Evolutionary conservation across 1,140 invertebrate species (phyloP).

Genomic region (Himalopsyche phryganea): DNA sequence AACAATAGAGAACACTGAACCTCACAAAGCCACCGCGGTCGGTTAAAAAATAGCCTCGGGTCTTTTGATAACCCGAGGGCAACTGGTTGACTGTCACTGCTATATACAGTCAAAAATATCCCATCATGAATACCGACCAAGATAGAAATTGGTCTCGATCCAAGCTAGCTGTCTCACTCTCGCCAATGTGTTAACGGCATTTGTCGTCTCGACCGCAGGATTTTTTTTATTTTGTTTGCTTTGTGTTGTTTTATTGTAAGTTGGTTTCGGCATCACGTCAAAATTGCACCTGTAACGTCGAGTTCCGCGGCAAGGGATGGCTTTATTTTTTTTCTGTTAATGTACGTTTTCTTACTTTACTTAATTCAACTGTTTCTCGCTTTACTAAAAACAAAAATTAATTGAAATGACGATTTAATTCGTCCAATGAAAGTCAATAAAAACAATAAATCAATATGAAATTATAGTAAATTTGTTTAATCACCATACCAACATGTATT

Average conservation of each 20-base stretch:
- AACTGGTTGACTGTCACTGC: not conserved
- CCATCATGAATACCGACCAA: not conserved
- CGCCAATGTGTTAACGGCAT: constrained; percentile 10
- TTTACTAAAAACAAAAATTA: too few relatives aligned
- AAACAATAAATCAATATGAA: too few relatives aligned
- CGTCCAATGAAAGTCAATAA: too few relatives aligned
- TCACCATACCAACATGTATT: too few relatives aligned
- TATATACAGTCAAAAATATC: constrained; percentile 7
- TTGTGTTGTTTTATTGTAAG: constrained; percentile 34
- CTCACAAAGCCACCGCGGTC: too few relatives aligned
- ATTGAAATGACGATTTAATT: too few relatives aligned
- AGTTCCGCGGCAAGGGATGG: constrained; percentile 19
- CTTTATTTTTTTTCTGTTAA: constrained; percentile 9
- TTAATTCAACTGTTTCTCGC: too few relatives aligned
- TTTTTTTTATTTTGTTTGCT: constrained; percentile 33
- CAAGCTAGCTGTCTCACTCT: constrained; percentile 16
- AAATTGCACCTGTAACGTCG: constrained; percentile 33
- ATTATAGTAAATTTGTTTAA: too few relatives aligned
- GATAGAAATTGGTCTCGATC: not conserved
- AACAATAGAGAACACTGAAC: too few relatives aligned
- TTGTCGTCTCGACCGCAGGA: constrained; percentile 22
- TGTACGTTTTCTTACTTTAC: too few relatives aligned
- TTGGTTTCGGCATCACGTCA: constrained; percentile 34
- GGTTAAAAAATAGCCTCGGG: too few relatives aligned
- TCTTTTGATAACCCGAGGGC: too few relatives aligned